These are phyloP conservation scores for Prionailurus viverrinus DNA, from an alignment of 2,113 vertebrate species.

Conservation along the genomic window DNA sequence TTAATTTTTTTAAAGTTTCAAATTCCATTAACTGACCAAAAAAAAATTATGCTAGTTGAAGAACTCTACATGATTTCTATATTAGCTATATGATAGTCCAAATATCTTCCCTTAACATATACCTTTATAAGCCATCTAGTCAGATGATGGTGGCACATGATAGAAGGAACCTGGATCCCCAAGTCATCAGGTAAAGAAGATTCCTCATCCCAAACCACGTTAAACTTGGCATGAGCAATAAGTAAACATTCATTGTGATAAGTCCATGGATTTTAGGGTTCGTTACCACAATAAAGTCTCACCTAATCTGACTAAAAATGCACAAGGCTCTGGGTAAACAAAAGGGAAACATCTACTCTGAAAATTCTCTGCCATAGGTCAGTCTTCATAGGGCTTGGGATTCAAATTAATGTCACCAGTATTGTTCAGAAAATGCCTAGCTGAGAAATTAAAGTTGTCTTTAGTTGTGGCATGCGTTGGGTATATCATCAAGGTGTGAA, in stretches of 20 bases:
- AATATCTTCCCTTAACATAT: background rate
- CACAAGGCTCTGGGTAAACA: background rate
- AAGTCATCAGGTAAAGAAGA: background rate
- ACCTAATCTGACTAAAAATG: background rate
- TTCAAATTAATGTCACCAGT: background rate
- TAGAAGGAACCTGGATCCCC: background rate
- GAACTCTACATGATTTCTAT: background rate
- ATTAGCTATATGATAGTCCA: background rate
- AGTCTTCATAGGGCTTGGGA: background rate
- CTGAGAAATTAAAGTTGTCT: background rate
- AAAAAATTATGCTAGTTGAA: constrained; percentile 13
- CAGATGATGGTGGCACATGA: background rate
- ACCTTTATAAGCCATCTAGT: background rate
- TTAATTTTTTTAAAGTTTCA: background rate
- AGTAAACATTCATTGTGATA: background rate
- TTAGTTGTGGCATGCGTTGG: background rate
- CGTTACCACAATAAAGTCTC: background rate
- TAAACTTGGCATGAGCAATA: background rate
- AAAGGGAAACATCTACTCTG: background rate
- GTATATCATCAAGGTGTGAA: background rate
- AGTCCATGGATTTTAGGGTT: background rate
- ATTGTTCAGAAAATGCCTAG: background rate
- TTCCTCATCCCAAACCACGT: fast-evolving
- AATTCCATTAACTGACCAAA: background rate
- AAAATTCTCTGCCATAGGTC: background rate